Evolutionary conservation across 2,113 vertebrate genomes (phyloP).

Genomic region (Eptesicus fuscus): DNA sequence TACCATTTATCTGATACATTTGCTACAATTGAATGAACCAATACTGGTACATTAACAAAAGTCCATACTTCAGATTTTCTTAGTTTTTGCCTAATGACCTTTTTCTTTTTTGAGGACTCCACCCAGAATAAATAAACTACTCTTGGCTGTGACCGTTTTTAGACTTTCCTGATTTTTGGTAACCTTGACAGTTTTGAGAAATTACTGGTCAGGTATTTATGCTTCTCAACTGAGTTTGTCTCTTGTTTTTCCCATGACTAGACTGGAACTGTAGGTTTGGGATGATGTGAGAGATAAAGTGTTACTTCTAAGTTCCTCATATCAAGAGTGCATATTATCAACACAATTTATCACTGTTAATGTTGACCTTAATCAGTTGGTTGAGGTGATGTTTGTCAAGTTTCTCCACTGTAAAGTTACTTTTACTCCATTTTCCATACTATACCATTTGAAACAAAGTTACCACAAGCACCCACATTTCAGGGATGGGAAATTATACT

Average conservation of each 20-base stretch:
- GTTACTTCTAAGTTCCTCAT: not conserved
- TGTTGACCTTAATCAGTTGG: not conserved
- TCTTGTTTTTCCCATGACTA: not conserved
- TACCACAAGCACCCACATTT: not conserved
- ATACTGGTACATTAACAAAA: not conserved
- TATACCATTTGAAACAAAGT: not conserved
- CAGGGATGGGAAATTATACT: not conserved
- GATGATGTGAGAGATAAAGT: not conserved
- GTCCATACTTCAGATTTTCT: not conserved
- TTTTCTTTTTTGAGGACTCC: not conserved
- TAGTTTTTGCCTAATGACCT: not conserved
- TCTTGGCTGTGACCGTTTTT: not conserved
- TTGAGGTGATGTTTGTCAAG: not conserved
- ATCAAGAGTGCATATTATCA: not conserved
- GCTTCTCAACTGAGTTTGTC: not conserved
- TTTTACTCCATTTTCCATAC: not conserved
- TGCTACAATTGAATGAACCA: not conserved
- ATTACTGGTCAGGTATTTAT: not conserved
- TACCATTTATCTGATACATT: not conserved
- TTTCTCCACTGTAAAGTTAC: not conserved
- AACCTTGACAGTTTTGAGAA: not conserved
- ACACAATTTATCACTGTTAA: not conserved
- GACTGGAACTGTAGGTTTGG: not conserved
- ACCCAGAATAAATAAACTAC: not conserved
- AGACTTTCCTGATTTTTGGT: not conserved